Evolutionary conservation across 2,113 vertebrate species (phyloP).

Genomic region (Tauraco erythrolophus): DNA sequence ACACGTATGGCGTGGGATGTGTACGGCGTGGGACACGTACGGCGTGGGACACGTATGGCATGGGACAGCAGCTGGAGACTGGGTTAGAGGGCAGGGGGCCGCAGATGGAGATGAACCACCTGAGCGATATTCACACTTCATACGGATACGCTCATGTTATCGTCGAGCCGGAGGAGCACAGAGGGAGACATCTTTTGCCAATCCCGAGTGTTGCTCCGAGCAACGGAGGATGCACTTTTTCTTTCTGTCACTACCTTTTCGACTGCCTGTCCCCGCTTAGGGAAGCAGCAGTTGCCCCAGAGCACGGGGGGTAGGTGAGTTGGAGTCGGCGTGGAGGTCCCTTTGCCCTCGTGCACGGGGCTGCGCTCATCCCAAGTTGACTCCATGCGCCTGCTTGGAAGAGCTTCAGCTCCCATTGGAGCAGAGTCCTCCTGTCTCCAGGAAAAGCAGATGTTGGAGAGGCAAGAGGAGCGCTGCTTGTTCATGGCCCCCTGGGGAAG

Average conservation of each 20-base stretch:
- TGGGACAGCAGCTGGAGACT: neutral
- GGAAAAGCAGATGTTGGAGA: neutral
- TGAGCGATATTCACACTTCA: fast-evolving
- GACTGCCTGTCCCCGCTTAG: neutral
- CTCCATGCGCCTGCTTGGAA: fast-evolving
- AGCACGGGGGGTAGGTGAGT: neutral
- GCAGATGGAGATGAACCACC: fast-evolving
- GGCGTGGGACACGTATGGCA: too few species aligned
- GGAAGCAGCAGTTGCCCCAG: neutral
- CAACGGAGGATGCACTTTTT: neutral
- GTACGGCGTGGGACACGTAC: fast-evolving
- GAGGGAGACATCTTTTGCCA: too few species aligned
- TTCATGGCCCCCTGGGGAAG: neutral
- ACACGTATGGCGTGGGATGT: fast-evolving
- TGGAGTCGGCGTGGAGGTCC: neutral
- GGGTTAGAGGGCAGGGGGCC: neutral
- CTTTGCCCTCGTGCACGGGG: fast-evolving
- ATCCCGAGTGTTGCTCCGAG: neutral
- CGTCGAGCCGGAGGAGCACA: neutral
- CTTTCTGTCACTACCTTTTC: neutral
- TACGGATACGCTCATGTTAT: fast-evolving
- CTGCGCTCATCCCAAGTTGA: neutral
- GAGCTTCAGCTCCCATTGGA: neutral
- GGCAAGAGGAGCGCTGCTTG: neutral
- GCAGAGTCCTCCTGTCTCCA: neutral